These are phyloP conservation scores for Stenodera caucasica DNA, from an alignment of 2,888 invertebrate species.

Conservation along the genomic window DNA sequence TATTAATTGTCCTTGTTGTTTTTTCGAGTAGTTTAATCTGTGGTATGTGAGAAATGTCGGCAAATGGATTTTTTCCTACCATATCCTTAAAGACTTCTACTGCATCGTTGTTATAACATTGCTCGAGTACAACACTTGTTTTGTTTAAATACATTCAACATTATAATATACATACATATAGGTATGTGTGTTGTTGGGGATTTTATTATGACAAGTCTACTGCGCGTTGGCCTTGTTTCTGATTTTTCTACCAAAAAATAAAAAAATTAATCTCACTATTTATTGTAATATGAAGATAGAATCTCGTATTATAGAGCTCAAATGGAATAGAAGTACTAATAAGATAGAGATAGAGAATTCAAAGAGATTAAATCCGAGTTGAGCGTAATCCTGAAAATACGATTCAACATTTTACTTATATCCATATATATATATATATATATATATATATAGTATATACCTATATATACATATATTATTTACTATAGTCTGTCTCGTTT, in stretches of 20 bases:
- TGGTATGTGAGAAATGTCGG: slow-evolving; percentile 4
- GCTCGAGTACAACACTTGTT: slow-evolving; percentile 6
- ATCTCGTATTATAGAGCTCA: neutral
- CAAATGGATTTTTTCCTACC: neutral
- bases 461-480: no score
- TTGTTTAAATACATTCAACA: slow-evolving; percentile 5
- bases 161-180: no score
- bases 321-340: neutral
- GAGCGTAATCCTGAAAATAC: slow-evolving; percentile 5
- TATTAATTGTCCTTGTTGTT: neutral
- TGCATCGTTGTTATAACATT: neutral
- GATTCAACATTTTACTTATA: slow-evolving; percentile 5
- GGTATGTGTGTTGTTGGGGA: slow-evolving; percentile 8
- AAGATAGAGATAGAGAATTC: neutral
- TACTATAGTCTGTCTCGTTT: neutral
- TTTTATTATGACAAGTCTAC: slow-evolving; percentile 35
- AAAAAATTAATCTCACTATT: slow-evolving; percentile 8
- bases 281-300: slow-evolving; percentile 5
- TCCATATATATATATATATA: no score
- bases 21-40: neutral
- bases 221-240: slow-evolving; percentile 36
- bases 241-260: slow-evolving; percentile 26
- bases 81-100: neutral
- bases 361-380: slow-evolving; percentile 1
- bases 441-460: no score